Percentiles rank a stretch among this genome's conserved stretches.
phyloP scores from a whole-genome alignment of 2,797 vertebrate species.

The Delichon dasypus region DNA sequence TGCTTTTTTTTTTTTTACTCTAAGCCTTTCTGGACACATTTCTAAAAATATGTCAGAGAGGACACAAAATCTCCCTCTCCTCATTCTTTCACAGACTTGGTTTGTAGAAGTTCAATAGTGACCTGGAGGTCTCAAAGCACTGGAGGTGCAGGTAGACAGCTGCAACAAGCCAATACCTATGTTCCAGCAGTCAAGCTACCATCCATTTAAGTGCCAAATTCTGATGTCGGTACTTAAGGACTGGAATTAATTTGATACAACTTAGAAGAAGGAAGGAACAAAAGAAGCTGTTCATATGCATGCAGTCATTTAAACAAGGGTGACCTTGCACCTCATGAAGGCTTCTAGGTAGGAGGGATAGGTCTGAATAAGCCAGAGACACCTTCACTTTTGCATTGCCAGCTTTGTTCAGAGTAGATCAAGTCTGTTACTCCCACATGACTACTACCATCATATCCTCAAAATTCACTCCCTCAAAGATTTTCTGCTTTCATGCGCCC shows the following conservation, averaged over 20 bases:
- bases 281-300: neutral
- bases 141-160: constrained; percentile 15
- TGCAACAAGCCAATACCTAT: neutral
- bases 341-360: neutral
- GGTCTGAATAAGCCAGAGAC: neutral
- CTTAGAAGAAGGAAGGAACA: neutral
- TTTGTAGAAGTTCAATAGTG: constrained; percentile 39
- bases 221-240: neutral
- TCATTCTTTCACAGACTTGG: constrained; percentile 23
- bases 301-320: neutral
- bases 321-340: neutral
- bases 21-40: constrained; percentile 36
- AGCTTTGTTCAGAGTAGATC: neutral
- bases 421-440: neutral
- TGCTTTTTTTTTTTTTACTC: neutral
- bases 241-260: neutral
- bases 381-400: neutral
- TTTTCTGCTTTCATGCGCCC: neutral
- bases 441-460: neutral
- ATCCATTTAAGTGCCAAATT: constrained; percentile 29
- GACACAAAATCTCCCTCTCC: neutral
- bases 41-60: constrained; percentile 40
- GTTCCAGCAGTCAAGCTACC: neutral
- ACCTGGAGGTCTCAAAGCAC: constrained; percentile 17
- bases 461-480: neutral